These are phyloP conservation scores for Eulithis prunata DNA, from an alignment of 2,888 invertebrate genomes.

Conservation along the genomic window DNA sequence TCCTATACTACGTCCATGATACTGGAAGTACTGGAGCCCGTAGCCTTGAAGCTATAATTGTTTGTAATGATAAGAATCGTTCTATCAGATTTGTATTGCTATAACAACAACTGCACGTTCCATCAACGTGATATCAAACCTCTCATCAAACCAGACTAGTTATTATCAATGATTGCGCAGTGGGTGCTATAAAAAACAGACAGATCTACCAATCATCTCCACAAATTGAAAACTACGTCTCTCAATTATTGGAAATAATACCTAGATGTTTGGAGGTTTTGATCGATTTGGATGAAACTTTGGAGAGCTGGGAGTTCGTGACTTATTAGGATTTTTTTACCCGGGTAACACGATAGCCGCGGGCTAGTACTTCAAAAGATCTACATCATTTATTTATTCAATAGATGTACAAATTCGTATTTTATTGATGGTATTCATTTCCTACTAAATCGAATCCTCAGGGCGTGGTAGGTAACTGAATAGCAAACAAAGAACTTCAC, in stretches of 20 bases:
- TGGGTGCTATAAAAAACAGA: conserved; percentile 12
- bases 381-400: not conserved
- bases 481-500: conserved; percentile 1
- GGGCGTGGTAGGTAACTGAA: not conserved
- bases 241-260: too few relatives aligned
- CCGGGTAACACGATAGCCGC: not conserved
- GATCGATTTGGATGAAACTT: too few relatives aligned
- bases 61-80: conserved; percentile 17
- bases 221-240: conserved; percentile 4
- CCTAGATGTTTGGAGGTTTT: too few relatives aligned
- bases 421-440: not conserved
- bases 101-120: conserved; percentile 28
- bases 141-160: conserved; percentile 17
- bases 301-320: not conserved
- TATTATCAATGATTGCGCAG: conserved; percentile 11
- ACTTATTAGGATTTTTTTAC: too few relatives aligned
- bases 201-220: conserved; percentile 4
- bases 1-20: not conserved
- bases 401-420: not conserved
- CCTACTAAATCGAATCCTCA: not conserved
- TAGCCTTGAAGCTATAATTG: conserved; percentile 21
- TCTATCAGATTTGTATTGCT: conserved; percentile 27
- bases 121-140: conserved; percentile 22
- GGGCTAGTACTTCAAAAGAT: not conserved
- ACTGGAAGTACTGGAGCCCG: conserved; percentile 7